These are phyloP conservation scores for Camponotus fellah DNA, from an alignment of 2,888 invertebrate genomes.

Conservation along the genomic window DNA sequence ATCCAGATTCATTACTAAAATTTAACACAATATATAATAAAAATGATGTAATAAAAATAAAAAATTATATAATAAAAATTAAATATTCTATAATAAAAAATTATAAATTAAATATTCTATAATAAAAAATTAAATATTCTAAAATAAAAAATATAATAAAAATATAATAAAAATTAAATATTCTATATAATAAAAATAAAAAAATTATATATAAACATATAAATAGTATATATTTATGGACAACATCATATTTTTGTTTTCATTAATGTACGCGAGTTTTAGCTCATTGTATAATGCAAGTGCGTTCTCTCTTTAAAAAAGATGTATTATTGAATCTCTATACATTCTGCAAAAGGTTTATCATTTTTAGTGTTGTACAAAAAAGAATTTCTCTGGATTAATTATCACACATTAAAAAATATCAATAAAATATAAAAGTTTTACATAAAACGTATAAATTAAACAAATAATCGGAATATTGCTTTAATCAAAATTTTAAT, in stretches of 20 bases:
- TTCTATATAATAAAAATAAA: too few species aligned
- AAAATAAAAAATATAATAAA: too few species aligned
- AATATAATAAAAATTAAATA: too few species aligned
- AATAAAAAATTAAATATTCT: neutral
- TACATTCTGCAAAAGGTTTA: neutral
- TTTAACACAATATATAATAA: neutral
- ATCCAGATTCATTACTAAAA: neutral
- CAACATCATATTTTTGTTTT: neutral
- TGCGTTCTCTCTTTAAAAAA: neutral
- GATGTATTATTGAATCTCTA: neutral
- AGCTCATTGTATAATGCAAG: constrained; percentile 1
- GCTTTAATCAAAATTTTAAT: neutral
- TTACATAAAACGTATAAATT: neutral
- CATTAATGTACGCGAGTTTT: constrained; percentile 8
- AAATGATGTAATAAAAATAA: neutral
- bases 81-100: neutral
- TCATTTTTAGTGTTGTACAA: neutral
- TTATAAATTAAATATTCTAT: neutral
- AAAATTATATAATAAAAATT: neutral
- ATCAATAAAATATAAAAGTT: neutral
- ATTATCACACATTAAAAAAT: neutral
- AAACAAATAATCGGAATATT: neutral
- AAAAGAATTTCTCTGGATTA: neutral
- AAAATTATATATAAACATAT: neutral
- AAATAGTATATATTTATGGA: neutral